Percentiles rank a stretch among this genome's conserved stretches.
Evolutionary conservation across 2,797 vertebrate species (phyloP).

Genomic region (Toxotes lorentzi): DNA sequence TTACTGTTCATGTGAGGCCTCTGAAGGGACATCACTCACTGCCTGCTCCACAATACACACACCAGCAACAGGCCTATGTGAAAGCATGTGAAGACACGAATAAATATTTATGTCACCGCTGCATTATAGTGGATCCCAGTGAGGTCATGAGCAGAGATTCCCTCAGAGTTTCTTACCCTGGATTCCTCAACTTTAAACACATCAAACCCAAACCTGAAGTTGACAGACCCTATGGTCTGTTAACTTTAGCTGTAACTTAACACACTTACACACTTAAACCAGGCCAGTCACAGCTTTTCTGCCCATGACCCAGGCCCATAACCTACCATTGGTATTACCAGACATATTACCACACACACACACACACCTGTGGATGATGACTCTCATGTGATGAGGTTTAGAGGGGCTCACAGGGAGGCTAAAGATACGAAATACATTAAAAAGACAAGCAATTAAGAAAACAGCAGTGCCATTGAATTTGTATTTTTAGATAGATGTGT

Average conservation of each 20-base stretch:
- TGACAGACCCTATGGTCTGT: too few species aligned
- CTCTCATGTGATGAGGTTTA: constrained; percentile 72
- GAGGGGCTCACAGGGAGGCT: constrained; percentile 24
- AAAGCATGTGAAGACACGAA: constrained; percentile 13
- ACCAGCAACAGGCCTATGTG: neutral
- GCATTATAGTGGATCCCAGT: neutral
- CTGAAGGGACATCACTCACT: constrained; percentile 40
- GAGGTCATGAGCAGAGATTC: neutral
- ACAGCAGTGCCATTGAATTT: neutral
- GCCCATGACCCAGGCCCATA: neutral
- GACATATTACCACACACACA: too few species aligned
- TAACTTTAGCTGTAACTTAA: neutral
- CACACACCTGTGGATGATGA: constrained; percentile 47
- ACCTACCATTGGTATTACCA: too few species aligned
- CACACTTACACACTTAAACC: neutral
- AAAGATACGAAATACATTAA: neutral
- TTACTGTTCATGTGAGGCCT: constrained; percentile 63
- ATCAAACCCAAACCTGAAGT: neutral
- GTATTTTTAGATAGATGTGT: neutral
- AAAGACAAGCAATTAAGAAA: constrained; percentile 17
- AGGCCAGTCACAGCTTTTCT: neutral
- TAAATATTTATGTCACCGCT: neutral
- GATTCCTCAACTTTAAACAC: neutral
- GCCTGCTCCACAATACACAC: constrained; percentile 22
- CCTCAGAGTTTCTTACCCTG: neutral